Evolutionary conservation across 2,888 invertebrate genomes (phyloP).

Genomic region (Allophyes oxyacanthae): DNA sequence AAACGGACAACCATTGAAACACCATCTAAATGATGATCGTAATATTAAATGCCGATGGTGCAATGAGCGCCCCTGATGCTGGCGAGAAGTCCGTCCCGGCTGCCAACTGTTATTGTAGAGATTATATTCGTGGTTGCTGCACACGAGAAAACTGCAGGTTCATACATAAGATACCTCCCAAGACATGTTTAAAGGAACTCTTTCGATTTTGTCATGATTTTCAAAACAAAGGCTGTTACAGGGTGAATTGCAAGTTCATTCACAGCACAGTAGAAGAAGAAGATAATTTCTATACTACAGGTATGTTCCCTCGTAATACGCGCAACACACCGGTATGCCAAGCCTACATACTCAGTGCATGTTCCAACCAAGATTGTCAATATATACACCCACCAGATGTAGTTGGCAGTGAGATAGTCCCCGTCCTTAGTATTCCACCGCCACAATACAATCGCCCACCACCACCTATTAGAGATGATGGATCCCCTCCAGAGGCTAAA

Average conservation of each 20-base stretch:
- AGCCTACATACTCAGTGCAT: slow-evolving; percentile 89
- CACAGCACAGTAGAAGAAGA: slow-evolving; percentile 92
- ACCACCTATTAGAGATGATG: slow-evolving; percentile 74
- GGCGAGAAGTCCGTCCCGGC: slow-evolving; percentile 63
- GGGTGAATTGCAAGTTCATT: slow-evolving; percentile 91
- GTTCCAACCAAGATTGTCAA: slow-evolving; percentile 84
- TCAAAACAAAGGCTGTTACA: slow-evolving; percentile 92
- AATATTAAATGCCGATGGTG: slow-evolving; percentile 56
- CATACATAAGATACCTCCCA: slow-evolving; percentile 80
- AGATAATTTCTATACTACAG: slow-evolving; percentile 91
- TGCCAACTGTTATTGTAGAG: slow-evolving; percentile 79
- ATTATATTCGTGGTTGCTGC: slow-evolving; percentile 86
- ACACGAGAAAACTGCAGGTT: slow-evolving; percentile 88
- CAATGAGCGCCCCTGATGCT: slow-evolving; percentile 71
- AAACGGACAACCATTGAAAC: not conserved
- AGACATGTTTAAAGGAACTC: slow-evolving; percentile 74
- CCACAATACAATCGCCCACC: slow-evolving; percentile 66
- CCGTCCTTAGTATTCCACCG: slow-evolving; percentile 62
- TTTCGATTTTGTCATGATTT: slow-evolving; percentile 90
- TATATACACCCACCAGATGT: slow-evolving; percentile 74
- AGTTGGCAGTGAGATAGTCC: slow-evolving; percentile 64
- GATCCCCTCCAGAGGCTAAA: slow-evolving; percentile 83
- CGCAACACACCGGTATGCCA: slow-evolving; percentile 88
- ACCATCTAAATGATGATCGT: slow-evolving; percentile 63
- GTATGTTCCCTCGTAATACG: slow-evolving; percentile 88